These are phyloP conservation scores for Hemiprocne comata DNA, from an alignment of 2,113 vertebrate genomes.

Conservation along the genomic window DNA sequence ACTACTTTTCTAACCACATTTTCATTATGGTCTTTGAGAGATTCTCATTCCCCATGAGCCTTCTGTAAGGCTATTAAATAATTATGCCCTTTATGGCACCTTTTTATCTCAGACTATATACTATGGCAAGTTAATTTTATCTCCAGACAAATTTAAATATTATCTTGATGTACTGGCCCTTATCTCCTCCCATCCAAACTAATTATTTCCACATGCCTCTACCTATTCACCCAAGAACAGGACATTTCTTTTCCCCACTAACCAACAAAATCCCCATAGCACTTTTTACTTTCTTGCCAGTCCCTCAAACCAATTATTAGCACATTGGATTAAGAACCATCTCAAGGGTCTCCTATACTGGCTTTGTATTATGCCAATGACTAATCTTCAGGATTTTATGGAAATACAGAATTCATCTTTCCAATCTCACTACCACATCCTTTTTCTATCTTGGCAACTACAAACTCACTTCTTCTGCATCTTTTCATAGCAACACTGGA, in stretches of 20 bases:
- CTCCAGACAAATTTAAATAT: neutral
- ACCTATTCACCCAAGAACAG: neutral
- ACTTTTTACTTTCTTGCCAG: neutral
- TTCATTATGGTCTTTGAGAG: neutral
- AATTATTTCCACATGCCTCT: neutral
- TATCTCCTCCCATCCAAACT: neutral
- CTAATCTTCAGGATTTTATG: neutral
- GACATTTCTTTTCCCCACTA: neutral
- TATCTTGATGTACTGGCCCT: neutral
- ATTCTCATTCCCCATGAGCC: neutral
- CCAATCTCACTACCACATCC: neutral
- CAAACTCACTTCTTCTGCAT: neutral
- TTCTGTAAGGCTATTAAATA: neutral
- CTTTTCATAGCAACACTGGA: neutral
- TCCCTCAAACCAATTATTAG: neutral
- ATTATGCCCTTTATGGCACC: neutral
- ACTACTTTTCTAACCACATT: neutral
- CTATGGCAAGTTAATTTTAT: neutral
- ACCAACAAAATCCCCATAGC: neutral
- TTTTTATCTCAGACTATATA: neutral
- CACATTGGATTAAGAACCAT: neutral
- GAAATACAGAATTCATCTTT: neutral
- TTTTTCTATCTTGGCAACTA: neutral
- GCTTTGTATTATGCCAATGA: neutral
- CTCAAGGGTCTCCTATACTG: neutral